phyloP scores from a whole-genome alignment of 2,888 invertebrate species.

The Portevinia maculata region DNA sequence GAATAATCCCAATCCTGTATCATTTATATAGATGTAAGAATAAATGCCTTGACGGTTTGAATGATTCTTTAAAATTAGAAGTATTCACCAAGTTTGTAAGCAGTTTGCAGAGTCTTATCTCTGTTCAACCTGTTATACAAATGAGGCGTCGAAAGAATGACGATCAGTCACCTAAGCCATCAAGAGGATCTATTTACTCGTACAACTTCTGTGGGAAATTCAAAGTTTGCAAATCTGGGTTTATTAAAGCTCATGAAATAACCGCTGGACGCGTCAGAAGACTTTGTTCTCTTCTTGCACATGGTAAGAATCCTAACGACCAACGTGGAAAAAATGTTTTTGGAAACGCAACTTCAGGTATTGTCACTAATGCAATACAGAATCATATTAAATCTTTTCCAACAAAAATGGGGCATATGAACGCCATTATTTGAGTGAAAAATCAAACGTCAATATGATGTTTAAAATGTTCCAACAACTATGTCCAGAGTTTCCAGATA shows the following conservation, averaged over 20 bases:
- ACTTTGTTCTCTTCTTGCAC: constrained; percentile 18
- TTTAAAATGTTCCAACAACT: constrained; percentile 10
- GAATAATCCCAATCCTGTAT: constrained; percentile 5
- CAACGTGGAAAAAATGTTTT: constrained; percentile 13
- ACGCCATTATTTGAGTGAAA: constrained; percentile 5
- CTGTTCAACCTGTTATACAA: constrained; percentile 8
- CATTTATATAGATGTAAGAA: constrained; percentile 13
- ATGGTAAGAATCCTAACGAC: constrained; percentile 13
- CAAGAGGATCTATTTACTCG: background rate
- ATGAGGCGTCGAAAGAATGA: constrained; percentile 9
- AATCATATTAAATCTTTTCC: background rate
- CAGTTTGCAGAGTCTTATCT: constrained; percentile 11
- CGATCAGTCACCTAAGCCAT: constrained; percentile 6
- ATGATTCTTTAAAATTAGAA: constrained; percentile 9
- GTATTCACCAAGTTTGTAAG: background rate
- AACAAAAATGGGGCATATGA: constrained; percentile 9
- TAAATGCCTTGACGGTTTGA: constrained; percentile 14
- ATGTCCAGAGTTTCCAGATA: constrained; percentile 9
- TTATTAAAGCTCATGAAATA: constrained; percentile 13
- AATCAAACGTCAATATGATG: constrained; percentile 13
- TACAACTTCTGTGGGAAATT: constrained; percentile 8
- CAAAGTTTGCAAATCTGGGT: constrained; percentile 6
- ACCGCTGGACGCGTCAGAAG: constrained; percentile 17
- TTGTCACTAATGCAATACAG: background rate
- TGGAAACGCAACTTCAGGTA: background rate